Conservation (phyloP, 2,797 vertebrate species). For the Capromys pilorides region DNA sequence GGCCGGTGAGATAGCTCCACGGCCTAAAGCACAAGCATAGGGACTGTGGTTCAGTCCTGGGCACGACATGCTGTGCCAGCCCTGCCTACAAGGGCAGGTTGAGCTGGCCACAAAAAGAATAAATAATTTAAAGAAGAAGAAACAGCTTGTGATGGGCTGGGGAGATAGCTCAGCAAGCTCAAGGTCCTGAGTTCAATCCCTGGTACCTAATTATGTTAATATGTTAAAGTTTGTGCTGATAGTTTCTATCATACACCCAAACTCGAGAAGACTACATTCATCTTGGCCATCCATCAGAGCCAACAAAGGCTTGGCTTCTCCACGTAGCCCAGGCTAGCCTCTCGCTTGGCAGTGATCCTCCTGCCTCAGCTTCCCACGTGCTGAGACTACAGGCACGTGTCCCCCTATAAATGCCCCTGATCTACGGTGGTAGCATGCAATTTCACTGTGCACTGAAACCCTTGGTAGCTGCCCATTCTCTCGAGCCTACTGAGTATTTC, state of each 20-base stretch:
- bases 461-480: not conserved
- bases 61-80: no score
- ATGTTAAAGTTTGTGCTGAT: not conserved
- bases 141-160: not conserved
- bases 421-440: not conserved
- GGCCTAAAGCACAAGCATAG: no score
- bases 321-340: not conserved
- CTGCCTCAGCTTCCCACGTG: not conserved
- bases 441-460: not conserved
- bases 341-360: not conserved
- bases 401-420: not conserved
- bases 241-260: conserved; percentile 25
- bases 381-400: not conserved
- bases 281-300: not conserved
- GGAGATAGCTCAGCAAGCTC: no score
- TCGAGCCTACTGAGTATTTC: not conserved
- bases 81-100: no score
- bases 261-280: conserved; percentile 33
- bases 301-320: conserved; percentile 20
- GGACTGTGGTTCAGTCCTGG: no score
- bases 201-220: no score
- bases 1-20: no score
- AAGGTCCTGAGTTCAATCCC: no score
- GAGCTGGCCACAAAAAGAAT: no score
- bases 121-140: no score